Evolutionary conservation across 2,113 vertebrate species (phyloP).

Genomic region (Mesembrinibis cayennensis): DNA sequence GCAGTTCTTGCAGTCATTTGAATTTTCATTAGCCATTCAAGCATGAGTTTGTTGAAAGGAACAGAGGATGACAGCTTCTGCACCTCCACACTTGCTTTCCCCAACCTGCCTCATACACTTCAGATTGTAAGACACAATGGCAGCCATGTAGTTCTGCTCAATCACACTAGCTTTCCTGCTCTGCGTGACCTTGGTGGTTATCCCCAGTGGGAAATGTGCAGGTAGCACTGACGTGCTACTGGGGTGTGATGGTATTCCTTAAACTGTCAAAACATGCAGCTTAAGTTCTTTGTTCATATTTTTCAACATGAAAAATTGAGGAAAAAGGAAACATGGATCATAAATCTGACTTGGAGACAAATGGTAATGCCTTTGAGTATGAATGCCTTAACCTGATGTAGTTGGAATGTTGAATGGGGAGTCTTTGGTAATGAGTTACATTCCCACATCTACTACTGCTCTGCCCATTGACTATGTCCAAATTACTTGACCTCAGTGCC

Average conservation of each 20-base stretch:
- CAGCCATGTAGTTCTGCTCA: fast-evolving
- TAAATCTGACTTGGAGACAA: neutral
- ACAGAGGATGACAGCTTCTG: neutral
- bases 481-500: neutral
- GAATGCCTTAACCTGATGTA: neutral
- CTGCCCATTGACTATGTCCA: neutral
- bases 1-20: neutral
- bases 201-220: neutral
- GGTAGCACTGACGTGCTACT: neutral
- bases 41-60: neutral
- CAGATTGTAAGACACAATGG: neutral
- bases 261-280: neutral
- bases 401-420: neutral
- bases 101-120: fast-evolving
- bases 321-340: neutral
- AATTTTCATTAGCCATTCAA: neutral
- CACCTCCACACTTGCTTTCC: neutral
- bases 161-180: neutral
- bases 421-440: neutral
- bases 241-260: neutral
- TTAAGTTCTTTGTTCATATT: neutral
- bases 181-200: neutral
- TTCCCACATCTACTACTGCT: neutral
- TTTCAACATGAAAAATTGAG: neutral
- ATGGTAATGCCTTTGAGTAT: neutral